Evolutionary conservation across 2,888 invertebrate genomes (phyloP).

Genomic region (Neoscelio sp.): DNA sequence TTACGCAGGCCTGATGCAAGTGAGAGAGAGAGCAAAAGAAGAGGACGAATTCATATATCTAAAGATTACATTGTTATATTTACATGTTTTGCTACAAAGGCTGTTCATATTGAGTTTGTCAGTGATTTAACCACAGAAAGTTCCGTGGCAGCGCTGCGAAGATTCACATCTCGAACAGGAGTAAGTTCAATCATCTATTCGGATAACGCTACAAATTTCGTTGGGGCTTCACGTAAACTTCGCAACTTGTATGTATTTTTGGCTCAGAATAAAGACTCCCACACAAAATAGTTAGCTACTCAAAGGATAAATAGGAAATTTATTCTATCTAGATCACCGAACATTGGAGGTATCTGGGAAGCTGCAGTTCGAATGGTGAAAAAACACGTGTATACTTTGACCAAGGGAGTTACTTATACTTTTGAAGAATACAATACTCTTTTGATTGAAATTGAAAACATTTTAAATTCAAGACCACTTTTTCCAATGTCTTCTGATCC

Average conservation of each 20-base stretch:
- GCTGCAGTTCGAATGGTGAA: slow-evolving; percentile 67
- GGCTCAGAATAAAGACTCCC: too few relatives aligned
- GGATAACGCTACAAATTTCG: too few relatives aligned
- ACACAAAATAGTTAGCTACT: too few relatives aligned
- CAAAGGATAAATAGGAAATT: too few relatives aligned
- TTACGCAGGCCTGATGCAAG: slow-evolving; percentile 62
- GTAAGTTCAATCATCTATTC: too few relatives aligned
- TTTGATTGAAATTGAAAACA: neutral
- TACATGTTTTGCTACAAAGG: slow-evolving; percentile 66
- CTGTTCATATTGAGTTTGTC: slow-evolving; percentile 59
- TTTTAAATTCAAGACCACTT: slow-evolving; percentile 6
- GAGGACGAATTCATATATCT: slow-evolving; percentile 21
- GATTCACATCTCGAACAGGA: neutral
- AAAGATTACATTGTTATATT: slow-evolving; percentile 70
- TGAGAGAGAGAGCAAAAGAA: slow-evolving; percentile 40
- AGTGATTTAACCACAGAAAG: slow-evolving; percentile 3
- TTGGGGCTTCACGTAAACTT: too few relatives aligned
- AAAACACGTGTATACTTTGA: too few relatives aligned
- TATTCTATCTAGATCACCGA: too few relatives aligned
- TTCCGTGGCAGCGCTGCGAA: too few relatives aligned
- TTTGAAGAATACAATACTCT: slow-evolving; percentile 5
- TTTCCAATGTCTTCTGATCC: slow-evolving; percentile 12
- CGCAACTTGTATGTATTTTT: too few relatives aligned
- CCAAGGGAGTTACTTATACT: slow-evolving; percentile 63
- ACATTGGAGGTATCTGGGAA: too few relatives aligned